phyloP scores from a whole-genome alignment of 1,140 invertebrate genomes.

The Cydia splendana region DNA sequence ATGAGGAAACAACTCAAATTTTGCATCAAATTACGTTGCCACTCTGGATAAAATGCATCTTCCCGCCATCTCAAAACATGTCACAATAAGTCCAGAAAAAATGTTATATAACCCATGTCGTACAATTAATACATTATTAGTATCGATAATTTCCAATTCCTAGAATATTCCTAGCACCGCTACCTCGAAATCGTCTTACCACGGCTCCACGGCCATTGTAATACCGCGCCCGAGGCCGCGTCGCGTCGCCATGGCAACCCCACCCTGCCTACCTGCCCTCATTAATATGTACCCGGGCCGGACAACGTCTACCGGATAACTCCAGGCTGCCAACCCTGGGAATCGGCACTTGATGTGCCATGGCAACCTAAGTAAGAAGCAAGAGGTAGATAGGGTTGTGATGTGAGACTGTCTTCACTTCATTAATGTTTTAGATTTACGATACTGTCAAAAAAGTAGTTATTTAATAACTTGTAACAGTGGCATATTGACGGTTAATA shows the following conservation, averaged over 20 bases:
- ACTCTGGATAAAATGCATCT: no score
- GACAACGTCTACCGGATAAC: conserved; percentile 61
- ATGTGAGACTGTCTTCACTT: not conserved
- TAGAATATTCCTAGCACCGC: not conserved
- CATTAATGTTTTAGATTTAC: not conserved
- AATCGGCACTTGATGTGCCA: conserved; percentile 54
- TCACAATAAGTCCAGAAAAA: no score
- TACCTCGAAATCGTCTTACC: not conserved
- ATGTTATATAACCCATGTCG: not conserved
- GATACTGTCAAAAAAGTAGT: not conserved
- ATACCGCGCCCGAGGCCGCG: conserved; percentile 65
- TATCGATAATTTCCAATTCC: not conserved
- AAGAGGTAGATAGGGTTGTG: not conserved
- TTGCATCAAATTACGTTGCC: no score
- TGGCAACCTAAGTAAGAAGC: conserved; percentile 14
- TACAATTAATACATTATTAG: not conserved
- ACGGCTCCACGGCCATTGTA: conserved; percentile 3
- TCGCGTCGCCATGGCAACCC: conserved; percentile 66
- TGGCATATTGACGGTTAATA: no score
- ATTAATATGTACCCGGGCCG: conserved; percentile 73
- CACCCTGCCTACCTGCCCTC: conserved; percentile 61
- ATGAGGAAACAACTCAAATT: no score
- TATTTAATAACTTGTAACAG: no score
- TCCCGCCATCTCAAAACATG: no score
- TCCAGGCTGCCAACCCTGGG: conserved; percentile 43